These are phyloP conservation scores for Patiria miniata DNA, from an alignment of 35 echinoderm and acorn worm genomes.

Conservation along the genomic window DNA sequence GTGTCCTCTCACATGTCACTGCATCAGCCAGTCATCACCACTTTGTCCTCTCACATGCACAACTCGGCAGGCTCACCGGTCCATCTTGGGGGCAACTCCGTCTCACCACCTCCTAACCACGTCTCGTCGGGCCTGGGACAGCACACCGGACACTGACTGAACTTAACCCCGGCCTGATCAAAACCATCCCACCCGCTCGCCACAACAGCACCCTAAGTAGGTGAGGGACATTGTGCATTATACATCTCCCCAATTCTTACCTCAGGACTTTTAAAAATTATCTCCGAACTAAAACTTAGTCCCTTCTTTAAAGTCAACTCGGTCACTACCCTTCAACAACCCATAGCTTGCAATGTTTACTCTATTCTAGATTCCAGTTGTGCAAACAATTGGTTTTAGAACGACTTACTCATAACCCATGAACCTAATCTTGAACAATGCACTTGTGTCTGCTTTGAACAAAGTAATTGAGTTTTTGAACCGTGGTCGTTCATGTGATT, in stretches of 20 bases:
- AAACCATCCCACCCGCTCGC: background rate
- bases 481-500: too few relatives aligned
- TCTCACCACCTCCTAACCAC: conserved; percentile 57
- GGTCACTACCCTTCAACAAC: too few relatives aligned
- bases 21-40: conserved; percentile 65
- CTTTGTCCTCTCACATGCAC: conserved; percentile 43
- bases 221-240: conserved; percentile 23
- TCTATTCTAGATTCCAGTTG: too few relatives aligned
- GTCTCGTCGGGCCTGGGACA: conserved; percentile 39
- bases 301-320: too few relatives aligned
- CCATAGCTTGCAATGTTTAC: too few relatives aligned
- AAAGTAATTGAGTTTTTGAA: too few relatives aligned
- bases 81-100: conserved; percentile 41
- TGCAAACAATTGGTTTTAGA: too few relatives aligned
- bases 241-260: conserved; percentile 18
- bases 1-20: conserved; percentile 33
- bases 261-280: conserved; percentile 8
- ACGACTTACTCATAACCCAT: too few relatives aligned
- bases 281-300: too few relatives aligned
- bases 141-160: conserved; percentile 33
- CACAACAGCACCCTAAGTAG: background rate
- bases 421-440: too few relatives aligned
- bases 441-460: too few relatives aligned
- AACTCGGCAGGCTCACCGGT: conserved; percentile 47
- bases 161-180: background rate